phyloP scores from a whole-genome alignment of 2,888 invertebrate species.

The Furcula furcula region DNA sequence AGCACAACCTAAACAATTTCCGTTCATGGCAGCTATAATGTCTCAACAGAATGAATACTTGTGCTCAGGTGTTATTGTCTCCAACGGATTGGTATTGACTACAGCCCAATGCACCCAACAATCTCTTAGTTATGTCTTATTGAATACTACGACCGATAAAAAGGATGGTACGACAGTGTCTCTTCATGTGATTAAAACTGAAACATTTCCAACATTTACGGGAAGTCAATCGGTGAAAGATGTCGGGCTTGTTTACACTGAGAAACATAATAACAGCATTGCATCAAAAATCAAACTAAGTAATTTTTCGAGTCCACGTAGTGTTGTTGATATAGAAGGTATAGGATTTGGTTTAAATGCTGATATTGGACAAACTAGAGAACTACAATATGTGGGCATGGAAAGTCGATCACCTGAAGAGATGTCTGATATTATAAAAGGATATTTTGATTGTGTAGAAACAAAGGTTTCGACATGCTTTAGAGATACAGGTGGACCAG shows the following conservation, averaged over 20 bases:
- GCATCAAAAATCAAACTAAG: conserved; percentile 58
- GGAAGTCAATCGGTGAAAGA: conserved; percentile 48
- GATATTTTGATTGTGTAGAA: conserved; percentile 65
- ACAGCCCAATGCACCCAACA: conserved; percentile 53
- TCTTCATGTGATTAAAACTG: conserved; percentile 55
- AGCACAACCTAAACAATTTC: conserved; percentile 55
- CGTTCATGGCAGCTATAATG: conserved; percentile 67
- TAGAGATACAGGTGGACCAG: conserved; percentile 66
- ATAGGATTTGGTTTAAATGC: conserved; percentile 68
- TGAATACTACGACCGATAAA: conserved; percentile 58
- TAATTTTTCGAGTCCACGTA: conserved; percentile 46
- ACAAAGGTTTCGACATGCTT: conserved; percentile 66
- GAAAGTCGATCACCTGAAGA: conserved; percentile 43
- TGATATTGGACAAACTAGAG: conserved; percentile 49
- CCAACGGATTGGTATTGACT: conserved; percentile 64
- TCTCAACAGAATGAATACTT: conserved; percentile 63
- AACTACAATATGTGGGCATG: conserved; percentile 61
- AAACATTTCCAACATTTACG: conserved; percentile 59
- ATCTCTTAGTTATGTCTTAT: conserved; percentile 51
- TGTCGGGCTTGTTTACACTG: conserved; percentile 62
- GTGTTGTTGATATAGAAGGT: conserved; percentile 50
- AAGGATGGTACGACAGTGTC: conserved; percentile 44
- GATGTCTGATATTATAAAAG: conserved; percentile 30
- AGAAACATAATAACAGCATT: conserved; percentile 55
- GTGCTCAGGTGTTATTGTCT: conserved; percentile 61